Conservation (phyloP, 2,888 invertebrate genomes). For the Merodon equestris region DNA sequence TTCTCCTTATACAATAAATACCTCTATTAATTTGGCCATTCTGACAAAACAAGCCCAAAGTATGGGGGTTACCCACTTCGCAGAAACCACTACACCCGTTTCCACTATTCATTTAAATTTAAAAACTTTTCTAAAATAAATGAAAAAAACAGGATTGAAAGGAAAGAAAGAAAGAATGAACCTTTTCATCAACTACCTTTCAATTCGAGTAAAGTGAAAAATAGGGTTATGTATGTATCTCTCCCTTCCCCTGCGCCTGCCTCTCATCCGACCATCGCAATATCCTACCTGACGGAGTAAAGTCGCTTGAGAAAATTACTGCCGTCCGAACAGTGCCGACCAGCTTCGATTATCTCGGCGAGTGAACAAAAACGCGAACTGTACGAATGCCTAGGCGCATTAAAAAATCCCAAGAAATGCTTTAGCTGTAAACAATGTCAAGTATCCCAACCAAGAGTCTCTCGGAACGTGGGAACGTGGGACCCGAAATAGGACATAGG, state of each 20-base stretch:
- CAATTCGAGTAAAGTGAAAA: constrained; percentile 5
- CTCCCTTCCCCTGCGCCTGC: no score
- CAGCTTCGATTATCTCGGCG: constrained; percentile 14
- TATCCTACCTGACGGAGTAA: no score
- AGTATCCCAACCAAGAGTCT: constrained; percentile 2
- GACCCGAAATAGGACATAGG: neutral
- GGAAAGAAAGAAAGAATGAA: neutral
- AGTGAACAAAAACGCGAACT: neutral
- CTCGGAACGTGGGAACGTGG: no score
- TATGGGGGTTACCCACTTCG: no score
- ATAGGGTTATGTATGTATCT: no score
- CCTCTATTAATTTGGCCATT: no score
- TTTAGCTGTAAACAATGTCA: constrained; percentile 26
- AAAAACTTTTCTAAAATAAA: neutral
- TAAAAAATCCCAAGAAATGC: constrained; percentile 4
- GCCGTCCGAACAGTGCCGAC: neutral
- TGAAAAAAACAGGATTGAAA: neutral
- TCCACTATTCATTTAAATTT: constrained; percentile 9
- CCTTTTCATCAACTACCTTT: neutral
- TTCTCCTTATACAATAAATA: neutral
- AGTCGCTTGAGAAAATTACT: neutral
- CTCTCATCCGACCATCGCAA: no score
- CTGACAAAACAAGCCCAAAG: neutral
- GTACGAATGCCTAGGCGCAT: neutral
- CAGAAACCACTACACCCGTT: neutral